Evolutionary conservation across 2,113 vertebrate species (phyloP).

Genomic region (Alethe castanea): DNA sequence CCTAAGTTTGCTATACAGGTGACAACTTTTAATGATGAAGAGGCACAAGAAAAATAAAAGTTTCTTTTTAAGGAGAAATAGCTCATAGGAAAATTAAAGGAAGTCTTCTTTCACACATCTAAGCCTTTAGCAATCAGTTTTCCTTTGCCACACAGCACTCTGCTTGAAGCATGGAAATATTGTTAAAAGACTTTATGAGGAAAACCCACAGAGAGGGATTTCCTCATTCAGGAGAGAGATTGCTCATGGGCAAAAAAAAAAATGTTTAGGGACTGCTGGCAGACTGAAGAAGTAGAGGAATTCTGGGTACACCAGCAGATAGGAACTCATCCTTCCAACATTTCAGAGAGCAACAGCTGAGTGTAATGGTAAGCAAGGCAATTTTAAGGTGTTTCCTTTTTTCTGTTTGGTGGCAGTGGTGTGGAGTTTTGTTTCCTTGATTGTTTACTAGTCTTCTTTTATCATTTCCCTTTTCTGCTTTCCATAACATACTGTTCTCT

Average conservation of each 20-base stretch:
- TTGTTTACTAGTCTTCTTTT: not conserved
- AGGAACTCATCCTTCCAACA: not conserved
- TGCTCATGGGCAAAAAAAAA: not conserved
- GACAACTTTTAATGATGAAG: not conserved
- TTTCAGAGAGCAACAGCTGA: not conserved
- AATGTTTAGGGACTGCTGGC: not conserved
- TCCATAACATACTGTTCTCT: slow-evolving; percentile 37
- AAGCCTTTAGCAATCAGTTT: not conserved
- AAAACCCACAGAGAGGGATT: not conserved
- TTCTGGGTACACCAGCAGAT: not conserved
- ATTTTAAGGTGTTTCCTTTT: not conserved
- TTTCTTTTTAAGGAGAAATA: not conserved
- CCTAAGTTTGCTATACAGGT: not conserved
- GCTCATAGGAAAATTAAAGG: not conserved
- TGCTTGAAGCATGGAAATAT: not conserved
- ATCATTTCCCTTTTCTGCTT: slow-evolving; percentile 3
- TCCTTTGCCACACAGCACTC: not conserved
- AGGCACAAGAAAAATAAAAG: not conserved
- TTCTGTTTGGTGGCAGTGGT: not conserved
- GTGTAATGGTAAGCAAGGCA: not conserved
- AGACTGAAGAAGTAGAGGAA: not conserved
- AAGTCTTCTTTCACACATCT: not conserved
- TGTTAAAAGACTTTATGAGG: not conserved
- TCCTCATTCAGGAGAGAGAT: not conserved
- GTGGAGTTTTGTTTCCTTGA: not conserved